A percentile compares a stretch with the other conserved stretches of the same genome.
Evolutionary conservation across 2,888 invertebrate species (phyloP).

Genomic region (Ephialtes manifestator): DNA sequence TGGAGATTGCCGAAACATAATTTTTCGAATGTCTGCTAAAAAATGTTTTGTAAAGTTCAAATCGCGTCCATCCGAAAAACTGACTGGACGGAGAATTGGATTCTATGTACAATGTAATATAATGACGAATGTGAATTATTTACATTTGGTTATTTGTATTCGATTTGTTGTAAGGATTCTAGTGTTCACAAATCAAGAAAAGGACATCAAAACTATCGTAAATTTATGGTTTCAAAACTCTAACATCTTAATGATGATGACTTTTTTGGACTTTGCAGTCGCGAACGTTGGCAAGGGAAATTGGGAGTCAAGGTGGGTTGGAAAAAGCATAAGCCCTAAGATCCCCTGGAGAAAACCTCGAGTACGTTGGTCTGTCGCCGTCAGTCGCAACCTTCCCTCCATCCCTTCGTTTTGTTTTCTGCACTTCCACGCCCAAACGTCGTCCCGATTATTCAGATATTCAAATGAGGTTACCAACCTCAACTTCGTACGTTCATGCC

Average conservation of each 20-base stretch:
- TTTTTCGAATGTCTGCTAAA: neutral
- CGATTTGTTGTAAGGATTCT: too few species aligned
- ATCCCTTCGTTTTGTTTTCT: conserved; percentile 63
- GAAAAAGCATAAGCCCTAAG: conserved; percentile 76
- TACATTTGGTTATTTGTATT: too few species aligned
- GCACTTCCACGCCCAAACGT: conserved; percentile 83
- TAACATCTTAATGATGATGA: neutral
- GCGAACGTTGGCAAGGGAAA: conserved; percentile 15
- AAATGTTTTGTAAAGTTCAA: neutral
- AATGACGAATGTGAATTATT: too few species aligned
- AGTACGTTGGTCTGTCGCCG: conserved; percentile 78
- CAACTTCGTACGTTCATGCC: conserved; percentile 20
- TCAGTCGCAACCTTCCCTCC: conserved; percentile 81
- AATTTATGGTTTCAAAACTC: neutral
- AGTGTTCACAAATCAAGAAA: neutral
- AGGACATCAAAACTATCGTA: neutral
- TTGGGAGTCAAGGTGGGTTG: conserved; percentile 16
- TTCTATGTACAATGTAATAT: neutral
- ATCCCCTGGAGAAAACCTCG: conserved; percentile 71
- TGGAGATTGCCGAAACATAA: neutral
- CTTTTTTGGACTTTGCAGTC: neutral
- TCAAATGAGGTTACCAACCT: conserved; percentile 82
- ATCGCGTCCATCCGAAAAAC: neutral
- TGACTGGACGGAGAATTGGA: neutral
- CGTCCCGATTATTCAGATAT: conserved; percentile 86